Percentiles rank a stretch among this genome's conserved stretches.
These are phyloP conservation scores for Rhinophrynus dorsalis DNA, from an alignment of 2,797 vertebrate species.

Conservation along the genomic window DNA sequence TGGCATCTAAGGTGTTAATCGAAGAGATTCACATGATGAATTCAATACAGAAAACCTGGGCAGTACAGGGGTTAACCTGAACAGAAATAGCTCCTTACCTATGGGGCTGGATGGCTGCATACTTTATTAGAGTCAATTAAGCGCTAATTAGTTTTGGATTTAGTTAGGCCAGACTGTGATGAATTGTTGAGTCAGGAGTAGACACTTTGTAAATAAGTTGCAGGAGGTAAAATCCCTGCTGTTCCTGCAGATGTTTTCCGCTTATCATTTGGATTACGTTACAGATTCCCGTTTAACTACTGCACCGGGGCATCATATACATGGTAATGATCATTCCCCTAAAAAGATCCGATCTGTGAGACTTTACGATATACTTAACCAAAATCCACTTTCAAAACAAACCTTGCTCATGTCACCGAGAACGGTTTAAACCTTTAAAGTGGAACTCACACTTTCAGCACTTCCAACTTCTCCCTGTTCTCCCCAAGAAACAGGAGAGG, in stretches of 20 bases:
- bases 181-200: conserved; percentile 54
- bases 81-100: conserved; percentile 52
- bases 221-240: conserved; percentile 51
- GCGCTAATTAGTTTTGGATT: conserved; percentile 70
- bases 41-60: too few relatives aligned
- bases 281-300: conserved; percentile 44
- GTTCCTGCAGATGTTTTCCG: conserved; percentile 60
- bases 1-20: too few relatives aligned
- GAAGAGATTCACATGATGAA: too few relatives aligned
- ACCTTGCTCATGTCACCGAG: too few relatives aligned
- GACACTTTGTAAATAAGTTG: conserved; percentile 49
- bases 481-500: too few relatives aligned
- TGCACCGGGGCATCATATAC: conserved; percentile 16
- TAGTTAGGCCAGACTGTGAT: conserved; percentile 53
- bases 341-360: background rate
- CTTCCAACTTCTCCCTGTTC: too few relatives aligned
- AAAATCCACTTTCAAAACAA: conserved; percentile 12
- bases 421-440: too few relatives aligned
- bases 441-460: too few relatives aligned
- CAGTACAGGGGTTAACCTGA: background rate
- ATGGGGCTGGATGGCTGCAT: conserved; percentile 53
- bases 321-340: conserved; percentile 20
- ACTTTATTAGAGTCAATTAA: conserved; percentile 68
- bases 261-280: conserved; percentile 44
- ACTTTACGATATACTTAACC: conserved; percentile 10